Evolutionary conservation across 2,797 vertebrate species (phyloP).

Genomic region (Parotocinclus haroldoi): DNA sequence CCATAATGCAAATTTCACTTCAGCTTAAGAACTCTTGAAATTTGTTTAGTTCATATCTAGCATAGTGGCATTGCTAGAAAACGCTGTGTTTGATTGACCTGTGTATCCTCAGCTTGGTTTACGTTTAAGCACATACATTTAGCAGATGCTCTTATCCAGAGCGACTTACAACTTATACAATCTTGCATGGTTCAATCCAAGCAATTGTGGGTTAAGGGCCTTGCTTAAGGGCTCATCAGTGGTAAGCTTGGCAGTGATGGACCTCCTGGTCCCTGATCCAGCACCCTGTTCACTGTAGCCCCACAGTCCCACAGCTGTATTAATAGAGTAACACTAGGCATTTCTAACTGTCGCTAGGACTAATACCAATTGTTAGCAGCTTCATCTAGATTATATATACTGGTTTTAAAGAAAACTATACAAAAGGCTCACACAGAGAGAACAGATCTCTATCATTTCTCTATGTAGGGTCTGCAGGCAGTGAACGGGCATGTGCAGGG

Average conservation of each 20-base stretch:
- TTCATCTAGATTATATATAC: constrained; percentile 62
- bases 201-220: too few species aligned
- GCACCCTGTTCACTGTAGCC: too few species aligned
- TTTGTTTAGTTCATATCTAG: neutral
- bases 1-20: neutral
- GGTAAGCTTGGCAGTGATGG: too few species aligned
- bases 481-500: constrained; percentile 25
- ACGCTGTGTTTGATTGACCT: neutral
- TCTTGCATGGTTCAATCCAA: too few species aligned
- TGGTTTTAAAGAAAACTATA: constrained; percentile 54
- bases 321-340: neutral
- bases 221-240: too few species aligned
- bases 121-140: too few species aligned
- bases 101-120: too few species aligned
- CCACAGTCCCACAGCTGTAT: neutral
- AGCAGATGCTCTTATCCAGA: too few species aligned
- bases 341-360: constrained; percentile 37
- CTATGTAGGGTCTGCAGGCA: constrained; percentile 41
- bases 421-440: constrained; percentile 38
- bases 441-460: constrained; percentile 46
- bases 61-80: constrained; percentile 23
- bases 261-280: too few species aligned
- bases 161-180: too few species aligned
- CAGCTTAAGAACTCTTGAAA: constrained; percentile 7
- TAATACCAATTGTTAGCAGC: constrained; percentile 72